These are phyloP conservation scores for Acipenser ruthenus DNA, from an alignment of 2,797 vertebrate species.

Conservation along the genomic window DNA sequence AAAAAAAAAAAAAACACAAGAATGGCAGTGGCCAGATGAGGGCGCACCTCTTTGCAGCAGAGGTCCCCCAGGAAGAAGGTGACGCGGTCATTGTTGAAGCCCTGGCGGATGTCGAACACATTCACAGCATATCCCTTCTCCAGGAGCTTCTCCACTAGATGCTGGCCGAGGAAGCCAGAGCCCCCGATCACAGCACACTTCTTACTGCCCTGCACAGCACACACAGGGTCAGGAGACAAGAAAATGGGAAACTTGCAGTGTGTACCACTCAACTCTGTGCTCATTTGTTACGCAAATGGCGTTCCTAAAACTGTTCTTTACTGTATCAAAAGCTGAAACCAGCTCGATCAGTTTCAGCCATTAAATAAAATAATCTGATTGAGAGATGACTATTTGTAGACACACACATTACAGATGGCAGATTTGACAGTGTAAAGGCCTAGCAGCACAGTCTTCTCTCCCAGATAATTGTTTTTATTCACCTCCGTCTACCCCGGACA, in stretches of 20 bases:
- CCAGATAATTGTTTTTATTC: too few species aligned
- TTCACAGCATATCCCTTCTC: constrained; percentile 73
- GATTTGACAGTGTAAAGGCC: too few species aligned
- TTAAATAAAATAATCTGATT: too few species aligned
- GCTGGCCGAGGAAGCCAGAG: constrained; percentile 84
- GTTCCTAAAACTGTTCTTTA: too few species aligned
- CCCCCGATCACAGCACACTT: constrained; percentile 85
- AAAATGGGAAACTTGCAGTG: neutral
- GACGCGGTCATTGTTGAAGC: constrained; percentile 64
- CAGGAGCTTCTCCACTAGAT: constrained; percentile 84
- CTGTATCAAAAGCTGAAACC: too few species aligned
- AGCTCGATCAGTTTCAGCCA: too few species aligned
- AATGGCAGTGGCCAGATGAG: neutral
- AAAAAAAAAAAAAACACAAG: neutral
- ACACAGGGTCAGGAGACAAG: accelerated
- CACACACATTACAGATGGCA: too few species aligned
- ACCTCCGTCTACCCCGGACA: too few species aligned
- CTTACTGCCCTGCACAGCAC: constrained; percentile 56
- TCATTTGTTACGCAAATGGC: too few species aligned
- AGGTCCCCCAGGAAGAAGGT: constrained; percentile 84
- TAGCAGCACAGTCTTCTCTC: too few species aligned
- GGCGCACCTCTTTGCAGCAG: constrained; percentile 73
- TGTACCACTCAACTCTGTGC: too few species aligned
- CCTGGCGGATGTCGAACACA: constrained; percentile 82
- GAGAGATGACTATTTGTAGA: too few species aligned